Base-by-base conservation (phyloP, 2,113 vertebrate genomes). In the Passer domesticus region DNA sequence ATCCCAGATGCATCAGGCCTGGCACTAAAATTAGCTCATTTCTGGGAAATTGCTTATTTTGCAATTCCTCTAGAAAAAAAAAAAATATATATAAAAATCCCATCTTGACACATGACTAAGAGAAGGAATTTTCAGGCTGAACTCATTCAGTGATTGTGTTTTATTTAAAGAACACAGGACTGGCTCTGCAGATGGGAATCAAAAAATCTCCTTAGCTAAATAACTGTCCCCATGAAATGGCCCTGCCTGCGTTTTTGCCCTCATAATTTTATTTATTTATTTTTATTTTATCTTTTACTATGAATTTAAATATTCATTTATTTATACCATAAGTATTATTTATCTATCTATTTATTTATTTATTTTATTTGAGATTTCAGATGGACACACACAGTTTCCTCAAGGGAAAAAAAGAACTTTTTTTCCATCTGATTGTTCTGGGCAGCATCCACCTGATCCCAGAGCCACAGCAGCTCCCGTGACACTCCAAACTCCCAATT, bases 11-110 rank as follows among this genome's bases (percentile, higher is more conserved):
- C 76, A 77, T 31, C 55, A 69, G n/a, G 33, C 33, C 33, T 11
- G 44, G 10, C 55, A 37, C 59, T 84, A 62, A 92, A 87, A 91
- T 53, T 9, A 76, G 55, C 18, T 37, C 76, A 4, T 62, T 95
- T 87, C 90, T 91, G 47, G 28, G 35, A 91, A 82, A 70, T 41
- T 9, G 81, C 69, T 91, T 84, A 70, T 83, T 75, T 92, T 72
- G 78, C 87, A 37, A 33, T 63, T 89, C 47, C 64, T 70, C 58
- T 33, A 79, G 37, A 9, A 52, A 66, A 52, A 22, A 8, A 37
- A 49, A n/a, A 31, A 30, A 23, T 12, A 55, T 20, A 55, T 9
- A 15, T 15, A 33, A 41, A 19, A 27, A 53, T 16, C 53, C 56
- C 49, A 67, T 35, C 31, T 58, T 70, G 84, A 52, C 73, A 89